A percentile compares a stretch with the other conserved stretches of the same genome.
Evolutionary conservation across 2,888 invertebrate species (phyloP).

Genomic region (Adelphocoris suturalis): DNA sequence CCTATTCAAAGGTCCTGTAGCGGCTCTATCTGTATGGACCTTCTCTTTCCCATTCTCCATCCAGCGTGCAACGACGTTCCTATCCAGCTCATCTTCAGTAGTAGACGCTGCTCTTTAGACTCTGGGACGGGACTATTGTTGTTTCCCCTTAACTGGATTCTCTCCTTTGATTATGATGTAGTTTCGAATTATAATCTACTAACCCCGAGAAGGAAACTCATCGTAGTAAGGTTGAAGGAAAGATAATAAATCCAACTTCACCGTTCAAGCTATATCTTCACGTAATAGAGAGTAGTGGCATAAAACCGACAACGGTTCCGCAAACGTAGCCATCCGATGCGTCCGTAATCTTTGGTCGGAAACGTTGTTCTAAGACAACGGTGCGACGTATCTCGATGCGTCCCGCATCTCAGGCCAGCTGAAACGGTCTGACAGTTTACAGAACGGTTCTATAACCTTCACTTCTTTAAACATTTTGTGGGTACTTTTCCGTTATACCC

Average conservation of each 20-base stretch:
- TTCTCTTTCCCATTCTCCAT: constrained; percentile 1
- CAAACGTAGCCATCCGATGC: too few species aligned
- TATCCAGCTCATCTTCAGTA: constrained; percentile 18
- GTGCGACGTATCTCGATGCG: too few species aligned
- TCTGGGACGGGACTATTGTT: constrained; percentile 26
- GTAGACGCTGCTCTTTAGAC: constrained; percentile 9
- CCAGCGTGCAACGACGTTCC: background rate
- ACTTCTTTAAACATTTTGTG: too few species aligned
- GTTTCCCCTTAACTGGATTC: background rate
- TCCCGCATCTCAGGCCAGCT: too few species aligned
- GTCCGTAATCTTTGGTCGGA: too few species aligned
- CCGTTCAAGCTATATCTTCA: too few species aligned
- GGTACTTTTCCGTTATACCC: too few species aligned
- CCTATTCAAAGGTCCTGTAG: constrained; percentile 14
- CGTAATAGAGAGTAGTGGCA: too few species aligned
- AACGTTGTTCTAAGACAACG: too few species aligned
- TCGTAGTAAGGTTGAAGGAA: background rate
- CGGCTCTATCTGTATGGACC: constrained; percentile 1
- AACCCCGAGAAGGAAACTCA: background rate
- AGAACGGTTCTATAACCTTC: too few species aligned
- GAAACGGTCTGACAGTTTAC: too few species aligned
- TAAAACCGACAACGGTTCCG: too few species aligned
- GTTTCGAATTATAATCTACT: background rate
- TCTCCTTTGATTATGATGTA: background rate
- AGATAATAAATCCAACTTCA: background rate